Percentiles rank a stretch among this genome's conserved stretches.
Evolutionary conservation across 2,113 vertebrate species (phyloP).

Genomic region (Uria lomvia): DNA sequence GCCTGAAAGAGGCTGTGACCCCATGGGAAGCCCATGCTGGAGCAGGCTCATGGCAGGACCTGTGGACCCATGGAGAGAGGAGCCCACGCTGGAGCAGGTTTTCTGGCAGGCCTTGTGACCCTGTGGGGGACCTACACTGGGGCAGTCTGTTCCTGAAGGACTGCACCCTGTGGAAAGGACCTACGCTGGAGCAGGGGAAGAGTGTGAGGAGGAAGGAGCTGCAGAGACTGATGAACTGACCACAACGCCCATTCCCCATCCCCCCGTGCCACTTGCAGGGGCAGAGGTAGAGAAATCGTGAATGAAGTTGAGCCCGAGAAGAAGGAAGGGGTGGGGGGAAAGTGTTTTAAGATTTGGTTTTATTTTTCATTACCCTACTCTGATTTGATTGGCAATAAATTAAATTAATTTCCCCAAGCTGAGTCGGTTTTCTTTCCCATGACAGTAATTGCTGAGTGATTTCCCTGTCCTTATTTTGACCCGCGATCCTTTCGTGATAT

Average conservation of each 20-base stretch:
- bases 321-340: neutral
- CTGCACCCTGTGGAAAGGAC: neutral
- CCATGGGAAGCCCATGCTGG: neutral
- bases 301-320: neutral
- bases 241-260: accelerated
- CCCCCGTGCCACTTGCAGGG: accelerated
- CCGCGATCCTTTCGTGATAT: neutral
- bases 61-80: neutral
- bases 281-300: neutral
- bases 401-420: neutral
- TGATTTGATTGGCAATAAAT: neutral
- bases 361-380: accelerated
- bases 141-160: neutral
- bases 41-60: neutral
- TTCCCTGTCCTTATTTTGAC: neutral
- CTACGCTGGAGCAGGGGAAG: neutral
- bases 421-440: neutral
- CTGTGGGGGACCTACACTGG: neutral
- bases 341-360: neutral
- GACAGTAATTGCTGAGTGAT: neutral
- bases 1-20: neutral
- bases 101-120: neutral
- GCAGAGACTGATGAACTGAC: neutral
- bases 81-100: neutral
- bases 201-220: neutral